Evolutionary conservation across 2,797 vertebrate genomes (phyloP).

Genomic region (Salmo trutta): DNA sequence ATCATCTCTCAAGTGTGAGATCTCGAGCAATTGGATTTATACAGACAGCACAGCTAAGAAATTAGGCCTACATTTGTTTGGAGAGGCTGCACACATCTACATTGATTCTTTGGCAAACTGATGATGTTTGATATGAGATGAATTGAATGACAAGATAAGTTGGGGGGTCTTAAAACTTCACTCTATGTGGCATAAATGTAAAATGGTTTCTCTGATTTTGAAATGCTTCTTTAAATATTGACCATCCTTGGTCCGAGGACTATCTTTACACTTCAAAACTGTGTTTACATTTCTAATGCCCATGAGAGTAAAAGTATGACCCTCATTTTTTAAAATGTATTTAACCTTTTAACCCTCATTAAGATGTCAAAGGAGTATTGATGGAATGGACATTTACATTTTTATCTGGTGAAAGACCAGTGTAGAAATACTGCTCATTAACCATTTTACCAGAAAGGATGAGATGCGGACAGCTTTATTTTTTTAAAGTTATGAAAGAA

Average conservation of each 20-base stretch:
- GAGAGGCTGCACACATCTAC: constrained; percentile 24
- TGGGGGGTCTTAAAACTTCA: constrained; percentile 40
- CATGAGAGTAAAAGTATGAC: constrained; percentile 13
- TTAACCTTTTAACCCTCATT: background rate
- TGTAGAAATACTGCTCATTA: background rate
- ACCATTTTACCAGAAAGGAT: no score
- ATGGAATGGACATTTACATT: constrained; percentile 29
- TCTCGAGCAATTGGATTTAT: constrained; percentile 37
- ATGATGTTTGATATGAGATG: constrained; percentile 45
- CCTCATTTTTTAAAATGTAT: background rate
- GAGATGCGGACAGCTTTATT: no score
- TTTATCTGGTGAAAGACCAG: background rate
- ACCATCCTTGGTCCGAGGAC: constrained; percentile 27
- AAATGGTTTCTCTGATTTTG: constrained; percentile 23
- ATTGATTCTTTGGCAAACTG: constrained; percentile 40
- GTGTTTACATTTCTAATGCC: constrained; percentile 45
- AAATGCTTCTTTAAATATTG: constrained; percentile 38
- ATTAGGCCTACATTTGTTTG: constrained; percentile 28
- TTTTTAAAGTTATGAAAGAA: no score
- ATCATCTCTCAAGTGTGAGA: constrained; percentile 51
- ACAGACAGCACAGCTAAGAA: constrained; percentile 23
- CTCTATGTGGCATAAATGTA: constrained; percentile 26
- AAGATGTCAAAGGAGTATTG: constrained; percentile 13
- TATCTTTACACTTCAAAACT: constrained; percentile 5
- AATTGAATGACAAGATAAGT: constrained; percentile 46